Percentiles rank a stretch among this genome's conserved stretches.
These are phyloP conservation scores for human (Homo sapiens) DNA, from an alignment of 2,113 vertebrate species.

Conservation along the genomic window GRCh38 chr4:38846501-38847000, in stretches of 20 bases:
- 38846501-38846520: neutral
- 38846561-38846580: neutral
- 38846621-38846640: neutral
- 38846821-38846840: neutral
- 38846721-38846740: neutral
- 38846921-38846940: neutral
- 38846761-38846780: neutral
- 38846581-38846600: neutral
- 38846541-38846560: neutral
- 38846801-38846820: neutral
- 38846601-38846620: neutral
- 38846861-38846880: neutral
- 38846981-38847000: neutral
- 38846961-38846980: neutral
- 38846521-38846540: neutral
- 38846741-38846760: neutral
- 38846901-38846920: slow-evolving; percentile 28
- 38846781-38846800: neutral
- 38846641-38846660: neutral
- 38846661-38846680: neutral
- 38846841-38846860: neutral
- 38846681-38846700: neutral
- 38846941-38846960: neutral
- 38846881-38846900: neutral
- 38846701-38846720: neutral